Conservation (phyloP, 2,888 invertebrate genomes). For the Chrysotoxum bicinctum region DNA sequence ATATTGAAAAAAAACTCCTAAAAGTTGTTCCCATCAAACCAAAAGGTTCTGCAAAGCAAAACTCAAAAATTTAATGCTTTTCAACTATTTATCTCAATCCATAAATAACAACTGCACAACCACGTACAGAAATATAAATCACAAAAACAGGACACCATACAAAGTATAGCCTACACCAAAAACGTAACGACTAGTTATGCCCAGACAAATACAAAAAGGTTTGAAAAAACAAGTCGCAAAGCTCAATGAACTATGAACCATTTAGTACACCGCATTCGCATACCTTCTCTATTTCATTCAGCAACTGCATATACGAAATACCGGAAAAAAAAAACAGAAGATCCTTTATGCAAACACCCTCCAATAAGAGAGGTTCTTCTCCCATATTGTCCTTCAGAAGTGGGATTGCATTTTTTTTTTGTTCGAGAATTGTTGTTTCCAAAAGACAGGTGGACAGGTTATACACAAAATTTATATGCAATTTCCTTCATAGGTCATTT, state of each 20-base stretch:
- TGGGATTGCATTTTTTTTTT: constrained; percentile 15
- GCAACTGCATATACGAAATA: constrained; percentile 3
- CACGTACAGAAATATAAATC: constrained; percentile 38
- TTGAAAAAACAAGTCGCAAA: constrained; percentile 25
- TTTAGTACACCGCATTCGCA: constrained; percentile 48
- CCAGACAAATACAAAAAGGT: constrained; percentile 10
- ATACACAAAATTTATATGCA: constrained; percentile 61
- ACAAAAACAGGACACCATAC: constrained; percentile 3
- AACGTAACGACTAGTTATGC: background rate
- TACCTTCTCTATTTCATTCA: constrained; percentile 40
- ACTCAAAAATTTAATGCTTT: background rate
- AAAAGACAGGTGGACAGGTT: constrained; percentile 24
- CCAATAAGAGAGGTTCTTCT: constrained; percentile 12
- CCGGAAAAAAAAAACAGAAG: constrained; percentile 5
- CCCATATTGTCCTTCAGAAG: constrained; percentile 45
- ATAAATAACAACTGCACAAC: constrained; percentile 45
- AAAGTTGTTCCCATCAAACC: background rate
- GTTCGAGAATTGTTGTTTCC: background rate
- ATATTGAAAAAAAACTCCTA: background rate
- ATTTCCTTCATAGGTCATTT: constrained; percentile 67
- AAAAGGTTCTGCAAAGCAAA: background rate
- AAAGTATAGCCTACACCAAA: background rate
- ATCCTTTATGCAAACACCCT: constrained; percentile 5
- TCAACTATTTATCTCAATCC: constrained; percentile 31
- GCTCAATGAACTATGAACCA: constrained; percentile 56